A percentile compares a stretch with the other conserved stretches of the same genome.
phyloP scores from a whole-genome alignment of 37 sponge, comb jelly and placozoan genomes.

The Halisarca cf. caerulea region DNA sequence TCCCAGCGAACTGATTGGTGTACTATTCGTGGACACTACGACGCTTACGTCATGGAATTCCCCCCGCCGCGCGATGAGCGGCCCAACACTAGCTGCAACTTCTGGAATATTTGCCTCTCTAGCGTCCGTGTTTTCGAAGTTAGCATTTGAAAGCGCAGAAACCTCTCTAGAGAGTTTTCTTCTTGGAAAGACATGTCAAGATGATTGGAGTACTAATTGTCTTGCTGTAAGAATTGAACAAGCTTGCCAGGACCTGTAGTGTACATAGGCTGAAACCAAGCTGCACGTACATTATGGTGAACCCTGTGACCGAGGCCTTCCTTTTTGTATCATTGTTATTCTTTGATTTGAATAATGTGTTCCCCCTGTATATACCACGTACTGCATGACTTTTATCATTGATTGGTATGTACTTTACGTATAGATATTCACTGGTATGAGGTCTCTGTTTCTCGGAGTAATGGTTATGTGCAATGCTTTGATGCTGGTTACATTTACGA shows the following conservation, averaged over 20 bases:
- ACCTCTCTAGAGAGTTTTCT: conserved; percentile 26
- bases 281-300: no score
- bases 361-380: no score
- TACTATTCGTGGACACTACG: background rate
- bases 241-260: no score
- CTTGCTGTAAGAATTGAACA: background rate
- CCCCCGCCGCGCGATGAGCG: background rate
- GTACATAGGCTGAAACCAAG: no score
- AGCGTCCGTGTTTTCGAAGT: conserved; percentile 75
- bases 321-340: no score
- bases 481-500: conserved; percentile 73
- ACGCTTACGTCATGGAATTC: background rate
- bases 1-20: background rate
- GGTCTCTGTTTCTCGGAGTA: conserved; percentile 29
- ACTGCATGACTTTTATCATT: no score
- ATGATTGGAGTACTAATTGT: background rate
- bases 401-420: no score
- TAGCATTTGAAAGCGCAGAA: conserved; percentile 62
- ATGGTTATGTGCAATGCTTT: conserved; percentile 68
- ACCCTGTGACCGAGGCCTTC: no score
- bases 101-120: conserved; percentile 66
- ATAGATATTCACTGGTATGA: conserved; percentile 25
- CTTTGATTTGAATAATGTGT: no score
- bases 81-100: conserved; percentile 9
- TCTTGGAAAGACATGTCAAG: background rate